These are phyloP conservation scores for Gymnogyps californianus DNA, from an alignment of 2,113 vertebrate genomes.

Conservation along the genomic window DNA sequence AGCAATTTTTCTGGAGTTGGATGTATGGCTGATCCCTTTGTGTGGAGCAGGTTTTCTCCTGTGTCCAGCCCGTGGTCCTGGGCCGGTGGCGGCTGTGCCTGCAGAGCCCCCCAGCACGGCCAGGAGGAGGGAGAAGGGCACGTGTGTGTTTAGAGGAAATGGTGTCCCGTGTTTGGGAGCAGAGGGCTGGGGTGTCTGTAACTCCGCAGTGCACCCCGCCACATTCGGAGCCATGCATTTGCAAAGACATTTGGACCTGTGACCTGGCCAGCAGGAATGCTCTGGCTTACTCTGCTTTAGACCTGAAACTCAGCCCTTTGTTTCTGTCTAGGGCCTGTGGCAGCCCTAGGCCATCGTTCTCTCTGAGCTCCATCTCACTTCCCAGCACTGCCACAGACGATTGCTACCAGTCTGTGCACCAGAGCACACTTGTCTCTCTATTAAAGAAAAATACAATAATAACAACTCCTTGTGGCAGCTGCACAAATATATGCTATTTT, in stretches of 20 bases:
- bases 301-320: background rate
- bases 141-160: fast-evolving
- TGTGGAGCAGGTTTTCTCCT: background rate
- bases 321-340: background rate
- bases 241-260: background rate
- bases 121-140: background rate
- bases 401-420: background rate
- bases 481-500: slow-evolving; percentile 9
- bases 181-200: background rate
- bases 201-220: fast-evolving
- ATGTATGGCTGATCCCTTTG: background rate
- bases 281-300: background rate
- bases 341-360: background rate
- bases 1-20: background rate
- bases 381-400: fast-evolving
- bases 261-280: background rate
- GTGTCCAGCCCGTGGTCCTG: too few species aligned
- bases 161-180: background rate
- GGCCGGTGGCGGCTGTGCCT: fast-evolving
- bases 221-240: fast-evolving
- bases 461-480: background rate
- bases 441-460: background rate
- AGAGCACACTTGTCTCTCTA: background rate
- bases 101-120: fast-evolving
- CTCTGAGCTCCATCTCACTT: background rate